Evolutionary conservation across 2,797 vertebrate species (phyloP).

Genomic region (Benthosema pterotum): DNA sequence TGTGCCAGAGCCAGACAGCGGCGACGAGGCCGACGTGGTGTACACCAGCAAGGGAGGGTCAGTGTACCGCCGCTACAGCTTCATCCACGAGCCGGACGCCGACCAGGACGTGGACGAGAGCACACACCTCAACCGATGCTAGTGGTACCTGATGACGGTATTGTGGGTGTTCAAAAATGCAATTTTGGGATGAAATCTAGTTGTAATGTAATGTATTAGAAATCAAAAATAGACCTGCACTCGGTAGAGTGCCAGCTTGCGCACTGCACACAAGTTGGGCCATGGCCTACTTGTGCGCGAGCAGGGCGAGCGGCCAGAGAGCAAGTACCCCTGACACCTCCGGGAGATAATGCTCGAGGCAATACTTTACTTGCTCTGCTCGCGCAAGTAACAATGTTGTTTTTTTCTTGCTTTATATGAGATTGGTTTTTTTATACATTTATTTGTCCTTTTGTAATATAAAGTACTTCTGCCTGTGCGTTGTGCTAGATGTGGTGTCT

Average conservation of each 20-base stretch:
- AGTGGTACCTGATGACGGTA: constrained; percentile 28
- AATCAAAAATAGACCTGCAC: too few species aligned
- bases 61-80: constrained; percentile 72
- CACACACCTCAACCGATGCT: constrained; percentile 61
- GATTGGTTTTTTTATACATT: constrained; percentile 18
- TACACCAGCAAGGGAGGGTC: constrained; percentile 81
- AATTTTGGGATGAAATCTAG: constrained; percentile 11
- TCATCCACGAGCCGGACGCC: constrained; percentile 72
- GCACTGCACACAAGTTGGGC: too few species aligned
- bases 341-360: too few species aligned
- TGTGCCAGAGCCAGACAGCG: constrained; percentile 73
- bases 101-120: constrained; percentile 64
- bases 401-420: constrained; percentile 6
- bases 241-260: too few species aligned
- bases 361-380: too few species aligned
- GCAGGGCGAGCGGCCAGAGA: too few species aligned
- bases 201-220: constrained; percentile 11
- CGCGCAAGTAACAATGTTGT: constrained; percentile 3
- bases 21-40: constrained; percentile 84
- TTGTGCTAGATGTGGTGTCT: constrained; percentile 37
- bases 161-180: constrained; percentile 17
- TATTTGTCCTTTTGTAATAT: constrained; percentile 31
- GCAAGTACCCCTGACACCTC: too few species aligned
- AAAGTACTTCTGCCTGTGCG: constrained; percentile 56
- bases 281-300: too few species aligned